A percentile compares a stretch with the other conserved stretches of the same genome.
These are phyloP conservation scores for Euplagia quadripunctaria DNA, from an alignment of 2,888 invertebrate species.

Conservation along the genomic window DNA sequence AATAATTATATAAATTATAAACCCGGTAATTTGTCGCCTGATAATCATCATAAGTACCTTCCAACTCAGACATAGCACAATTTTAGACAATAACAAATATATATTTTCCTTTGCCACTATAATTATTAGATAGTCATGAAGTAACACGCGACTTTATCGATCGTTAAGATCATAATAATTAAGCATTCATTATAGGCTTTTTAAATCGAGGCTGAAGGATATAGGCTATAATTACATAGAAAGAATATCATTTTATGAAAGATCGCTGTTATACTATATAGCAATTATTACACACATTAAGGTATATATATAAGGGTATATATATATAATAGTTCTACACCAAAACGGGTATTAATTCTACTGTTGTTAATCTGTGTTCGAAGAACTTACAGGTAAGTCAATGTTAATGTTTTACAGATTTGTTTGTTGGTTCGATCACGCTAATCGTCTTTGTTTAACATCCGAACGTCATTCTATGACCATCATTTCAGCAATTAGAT, in stretches of 20 bases:
- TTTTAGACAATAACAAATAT: neutral
- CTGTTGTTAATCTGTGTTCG: too few relatives aligned
- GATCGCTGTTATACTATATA: constrained; percentile 13
- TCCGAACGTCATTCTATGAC: too few relatives aligned
- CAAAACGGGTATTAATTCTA: too few relatives aligned
- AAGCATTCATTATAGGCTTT: constrained; percentile 28
- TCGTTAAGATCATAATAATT: constrained; percentile 36
- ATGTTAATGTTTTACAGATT: too few relatives aligned
- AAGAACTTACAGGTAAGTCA: too few relatives aligned
- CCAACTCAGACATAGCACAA: neutral
- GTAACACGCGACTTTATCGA: constrained; percentile 37
- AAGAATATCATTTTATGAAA: constrained; percentile 21
- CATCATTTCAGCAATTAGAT: too few relatives aligned
- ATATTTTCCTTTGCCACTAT: constrained; percentile 21
- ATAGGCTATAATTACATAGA: constrained; percentile 28
- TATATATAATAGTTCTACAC: too few relatives aligned
- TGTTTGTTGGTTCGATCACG: too few relatives aligned
- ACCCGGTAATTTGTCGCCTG: neutral
- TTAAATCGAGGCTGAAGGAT: constrained; percentile 17
- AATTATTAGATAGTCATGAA: constrained; percentile 33
- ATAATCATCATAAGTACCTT: neutral
- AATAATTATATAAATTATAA: neutral
- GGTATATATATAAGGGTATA: too few relatives aligned
- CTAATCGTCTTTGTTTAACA: too few relatives aligned
- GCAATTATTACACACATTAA: neutral